Evolutionary conservation across 1,140 invertebrate species (phyloP).

Genomic region (Procambarus virginalis): DNA sequence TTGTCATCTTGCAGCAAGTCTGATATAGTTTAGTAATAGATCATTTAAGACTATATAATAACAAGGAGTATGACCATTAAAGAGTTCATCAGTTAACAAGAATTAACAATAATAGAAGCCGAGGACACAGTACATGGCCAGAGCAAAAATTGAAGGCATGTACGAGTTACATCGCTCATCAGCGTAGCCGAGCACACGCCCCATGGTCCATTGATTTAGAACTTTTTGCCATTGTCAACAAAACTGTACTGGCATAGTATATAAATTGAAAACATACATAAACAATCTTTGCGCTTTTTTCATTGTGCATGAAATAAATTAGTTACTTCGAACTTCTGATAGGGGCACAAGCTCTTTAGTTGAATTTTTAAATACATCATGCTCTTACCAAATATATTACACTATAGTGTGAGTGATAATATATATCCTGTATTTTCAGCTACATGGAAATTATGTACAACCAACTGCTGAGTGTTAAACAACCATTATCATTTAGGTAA

Average conservation of each 20-base stretch:
- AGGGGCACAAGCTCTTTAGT: constrained; percentile 40
- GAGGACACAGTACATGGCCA: constrained; percentile 8
- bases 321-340: constrained; percentile 23
- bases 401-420: constrained; percentile 46
- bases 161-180: constrained; percentile 17
- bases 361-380: constrained; percentile 45
- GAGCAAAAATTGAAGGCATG: constrained; percentile 31
- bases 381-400: constrained; percentile 40
- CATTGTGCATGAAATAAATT: constrained; percentile 47
- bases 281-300: constrained; percentile 35
- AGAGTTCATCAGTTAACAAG: background rate
- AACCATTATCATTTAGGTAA: constrained; percentile 28
- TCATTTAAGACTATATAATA: constrained; percentile 7
- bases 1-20: background rate
- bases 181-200: constrained; percentile 25
- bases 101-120: constrained; percentile 28
- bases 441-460: constrained; percentile 40
- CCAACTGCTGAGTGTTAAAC: constrained; percentile 39
- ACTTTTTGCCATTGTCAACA: constrained; percentile 20
- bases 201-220: constrained; percentile 19
- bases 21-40: background rate
- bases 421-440: constrained; percentile 34
- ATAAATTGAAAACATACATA: constrained; percentile 33
- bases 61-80: constrained; percentile 1
- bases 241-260: constrained; percentile 33